Conservation (phyloP, 2,888 invertebrate species). For the Leistus spinibarbis region DNA sequence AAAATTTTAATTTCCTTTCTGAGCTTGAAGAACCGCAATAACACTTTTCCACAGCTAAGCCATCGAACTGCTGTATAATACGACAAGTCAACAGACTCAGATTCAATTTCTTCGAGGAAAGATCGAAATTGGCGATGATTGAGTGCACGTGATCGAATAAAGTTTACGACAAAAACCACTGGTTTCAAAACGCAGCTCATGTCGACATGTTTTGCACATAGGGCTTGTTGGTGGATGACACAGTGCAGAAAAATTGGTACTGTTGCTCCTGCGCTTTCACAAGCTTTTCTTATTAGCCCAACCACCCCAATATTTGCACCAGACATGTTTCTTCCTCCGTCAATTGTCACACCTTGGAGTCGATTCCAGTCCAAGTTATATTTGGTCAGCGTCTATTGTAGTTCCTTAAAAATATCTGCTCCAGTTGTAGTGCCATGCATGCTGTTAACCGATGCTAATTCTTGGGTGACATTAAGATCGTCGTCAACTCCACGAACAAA, state of each 20-base stretch:
- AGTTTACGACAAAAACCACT: constrained; percentile 19
- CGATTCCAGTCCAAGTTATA: constrained; percentile 11
- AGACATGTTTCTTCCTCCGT: constrained; percentile 41
- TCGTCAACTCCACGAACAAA: constrained; percentile 39
- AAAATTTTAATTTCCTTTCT: constrained; percentile 16
- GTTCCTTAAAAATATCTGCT: constrained; percentile 29
- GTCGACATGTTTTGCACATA: constrained; percentile 16
- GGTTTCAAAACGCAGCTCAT: constrained; percentile 14
- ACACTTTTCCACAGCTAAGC: constrained; percentile 29
- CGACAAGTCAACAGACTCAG: constrained; percentile 29
- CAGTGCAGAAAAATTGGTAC: constrained; percentile 27
- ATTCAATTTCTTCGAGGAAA: constrained; percentile 30
- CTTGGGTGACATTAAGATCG: constrained; percentile 32
- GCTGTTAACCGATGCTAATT: constrained; percentile 33
- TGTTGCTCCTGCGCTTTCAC: constrained; percentile 2
- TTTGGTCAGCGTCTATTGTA: constrained; percentile 3
- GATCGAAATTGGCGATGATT: constrained; percentile 25
- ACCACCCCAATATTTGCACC: constrained; percentile 41
- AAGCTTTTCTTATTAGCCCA: constrained; percentile 15
- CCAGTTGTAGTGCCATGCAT: constrained; percentile 34
- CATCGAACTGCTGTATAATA: constrained; percentile 26
- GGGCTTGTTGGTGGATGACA: constrained; percentile 35
- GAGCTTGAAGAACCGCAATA: constrained; percentile 11
- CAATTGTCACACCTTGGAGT: constrained; percentile 39
- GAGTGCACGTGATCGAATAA: constrained; percentile 12